Conservation (phyloP, 37 sponge, comb jelly and placozoan species). For the Aplysina aerophoba region DNA sequence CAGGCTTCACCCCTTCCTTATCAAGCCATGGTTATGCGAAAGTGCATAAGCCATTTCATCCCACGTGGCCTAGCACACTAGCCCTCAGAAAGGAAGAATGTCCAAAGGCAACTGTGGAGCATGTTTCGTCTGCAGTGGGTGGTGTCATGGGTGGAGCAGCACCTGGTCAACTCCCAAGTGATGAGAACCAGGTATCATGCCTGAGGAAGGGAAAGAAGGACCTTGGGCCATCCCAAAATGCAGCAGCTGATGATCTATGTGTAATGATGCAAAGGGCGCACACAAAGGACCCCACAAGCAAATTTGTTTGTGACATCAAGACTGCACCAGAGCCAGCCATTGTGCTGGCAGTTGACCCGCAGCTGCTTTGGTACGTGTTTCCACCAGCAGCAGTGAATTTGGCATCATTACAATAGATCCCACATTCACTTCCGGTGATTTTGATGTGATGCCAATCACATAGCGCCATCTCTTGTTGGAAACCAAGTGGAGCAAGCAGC, state of each 20-base stretch:
- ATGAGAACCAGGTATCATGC: too few species aligned
- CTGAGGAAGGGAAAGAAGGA: too few species aligned
- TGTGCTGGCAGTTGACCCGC: conserved; percentile 46
- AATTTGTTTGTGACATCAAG: conserved; percentile 44
- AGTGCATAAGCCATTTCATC: conserved; percentile 35
- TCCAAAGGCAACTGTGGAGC: conserved; percentile 7
- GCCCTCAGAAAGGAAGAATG: conserved; percentile 15
- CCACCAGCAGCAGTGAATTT: conserved; percentile 53
- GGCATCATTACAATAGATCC: conserved; percentile 52
- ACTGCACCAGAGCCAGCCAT: conserved; percentile 65
- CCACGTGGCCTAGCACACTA: conserved; percentile 48
- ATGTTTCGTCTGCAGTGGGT: conserved; percentile 14
- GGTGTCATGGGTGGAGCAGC: conserved; percentile 19
- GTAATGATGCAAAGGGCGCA: conserved; percentile 5
- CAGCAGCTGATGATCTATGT: conserved; percentile 47
- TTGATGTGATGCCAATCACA: conserved; percentile 60
- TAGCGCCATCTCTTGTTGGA: conserved; percentile 48
- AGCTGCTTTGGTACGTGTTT: conserved; percentile 56
- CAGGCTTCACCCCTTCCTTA: conserved; percentile 23
- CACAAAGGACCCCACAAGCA: not conserved
- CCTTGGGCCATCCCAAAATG: too few species aligned
- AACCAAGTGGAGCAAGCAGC: conserved; percentile 31
- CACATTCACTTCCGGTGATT: conserved; percentile 57
- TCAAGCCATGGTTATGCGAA: conserved; percentile 49
- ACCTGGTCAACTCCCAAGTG: conserved; percentile 34